phyloP scores from a whole-genome alignment of 2,113 vertebrate genomes.

The Elephantulus edwardii region DNA sequence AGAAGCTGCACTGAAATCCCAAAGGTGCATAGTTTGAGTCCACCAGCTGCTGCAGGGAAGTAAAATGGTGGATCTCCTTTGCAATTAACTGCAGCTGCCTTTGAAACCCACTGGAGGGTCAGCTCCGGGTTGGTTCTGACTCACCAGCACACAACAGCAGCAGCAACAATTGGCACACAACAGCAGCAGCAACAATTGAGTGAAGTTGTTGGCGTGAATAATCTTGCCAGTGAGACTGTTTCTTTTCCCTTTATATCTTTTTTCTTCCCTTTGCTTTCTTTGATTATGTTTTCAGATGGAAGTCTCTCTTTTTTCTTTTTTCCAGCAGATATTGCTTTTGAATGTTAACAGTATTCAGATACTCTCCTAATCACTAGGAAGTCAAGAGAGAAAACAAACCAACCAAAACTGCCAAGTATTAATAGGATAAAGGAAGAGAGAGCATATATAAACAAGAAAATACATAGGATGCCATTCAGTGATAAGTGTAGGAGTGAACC shows the following conservation, averaged over 20 bases:
- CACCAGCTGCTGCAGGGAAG: no score
- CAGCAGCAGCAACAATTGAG: background rate
- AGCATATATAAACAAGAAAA: background rate
- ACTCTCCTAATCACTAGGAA: background rate
- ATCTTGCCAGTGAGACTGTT: background rate
- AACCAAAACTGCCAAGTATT: background rate
- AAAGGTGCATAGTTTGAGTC: no score
- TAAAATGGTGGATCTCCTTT: no score
- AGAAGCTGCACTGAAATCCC: no score
- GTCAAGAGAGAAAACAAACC: background rate
- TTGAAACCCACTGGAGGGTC: no score
- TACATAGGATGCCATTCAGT: background rate
- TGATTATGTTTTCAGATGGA: slow-evolving; percentile 16
- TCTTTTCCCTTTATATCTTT: background rate
- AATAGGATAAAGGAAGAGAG: background rate
- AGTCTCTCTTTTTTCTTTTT: background rate
- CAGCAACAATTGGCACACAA: no score
- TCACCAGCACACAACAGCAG: no score
- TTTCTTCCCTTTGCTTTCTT: background rate
- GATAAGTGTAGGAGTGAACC: background rate
- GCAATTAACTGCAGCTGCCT: no score
- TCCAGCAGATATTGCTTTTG: background rate
- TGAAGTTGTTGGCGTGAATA: background rate
- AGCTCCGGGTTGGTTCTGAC: no score
- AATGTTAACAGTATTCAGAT: background rate